Evolutionary conservation across 2,113 vertebrate species (phyloP).

Genomic region (Rhizomys pruinosus): DNA sequence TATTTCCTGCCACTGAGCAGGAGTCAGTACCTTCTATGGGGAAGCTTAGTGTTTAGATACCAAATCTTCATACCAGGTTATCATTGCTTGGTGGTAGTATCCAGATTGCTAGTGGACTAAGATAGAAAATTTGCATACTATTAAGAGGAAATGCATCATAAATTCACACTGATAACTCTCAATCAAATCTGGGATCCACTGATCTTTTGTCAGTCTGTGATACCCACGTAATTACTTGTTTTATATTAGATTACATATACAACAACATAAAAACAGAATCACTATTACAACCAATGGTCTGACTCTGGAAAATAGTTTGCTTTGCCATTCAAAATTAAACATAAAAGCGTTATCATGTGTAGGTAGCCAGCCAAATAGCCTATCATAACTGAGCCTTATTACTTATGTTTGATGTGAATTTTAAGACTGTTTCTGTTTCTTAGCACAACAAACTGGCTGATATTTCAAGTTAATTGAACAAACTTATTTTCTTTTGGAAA

Average conservation of each 20-base stretch:
- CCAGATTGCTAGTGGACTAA: neutral
- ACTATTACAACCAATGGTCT: neutral
- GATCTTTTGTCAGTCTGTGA: neutral
- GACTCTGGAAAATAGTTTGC: neutral
- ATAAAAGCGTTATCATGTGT: conserved; percentile 29
- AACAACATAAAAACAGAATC: neutral
- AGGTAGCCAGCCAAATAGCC: neutral
- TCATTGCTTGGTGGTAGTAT: neutral
- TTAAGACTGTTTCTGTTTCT: neutral
- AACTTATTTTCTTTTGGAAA: conserved; percentile 15
- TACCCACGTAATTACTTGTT: neutral
- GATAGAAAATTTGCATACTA: neutral
- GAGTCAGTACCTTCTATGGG: too few species aligned
- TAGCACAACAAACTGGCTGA: neutral
- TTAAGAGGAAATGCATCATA: neutral
- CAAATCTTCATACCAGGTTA: neutral
- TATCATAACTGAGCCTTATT: conserved; percentile 6
- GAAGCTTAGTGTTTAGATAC: neutral
- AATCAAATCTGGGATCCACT: neutral
- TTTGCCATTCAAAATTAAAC: neutral
- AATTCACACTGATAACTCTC: neutral
- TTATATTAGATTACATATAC: neutral
- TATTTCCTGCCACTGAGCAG: too few species aligned
- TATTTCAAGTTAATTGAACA: conserved; percentile 29
- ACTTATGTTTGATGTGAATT: neutral